Conservation (phyloP, 23 tunicate genomes). For the Aplidium turbinatum region DNA sequence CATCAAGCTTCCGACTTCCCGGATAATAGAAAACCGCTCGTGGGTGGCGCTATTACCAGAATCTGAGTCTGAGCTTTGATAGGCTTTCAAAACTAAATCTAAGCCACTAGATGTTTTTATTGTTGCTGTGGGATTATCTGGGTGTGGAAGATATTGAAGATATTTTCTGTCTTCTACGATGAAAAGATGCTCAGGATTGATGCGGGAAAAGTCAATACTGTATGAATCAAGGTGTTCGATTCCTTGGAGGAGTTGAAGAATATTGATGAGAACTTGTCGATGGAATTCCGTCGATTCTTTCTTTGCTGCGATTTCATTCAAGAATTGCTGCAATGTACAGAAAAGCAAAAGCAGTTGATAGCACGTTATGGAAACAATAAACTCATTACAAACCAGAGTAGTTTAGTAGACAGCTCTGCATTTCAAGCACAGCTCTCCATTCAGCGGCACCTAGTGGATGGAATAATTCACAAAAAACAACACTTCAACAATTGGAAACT, state of each 20-base stretch:
- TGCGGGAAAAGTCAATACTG: conserved; percentile 53
- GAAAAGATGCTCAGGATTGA: conserved; percentile 69
- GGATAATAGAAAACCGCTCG: conserved; percentile 24
- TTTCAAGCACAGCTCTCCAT: not conserved
- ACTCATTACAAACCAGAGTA: no score
- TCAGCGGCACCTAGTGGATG: not conserved
- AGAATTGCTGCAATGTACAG: conserved; percentile 36
- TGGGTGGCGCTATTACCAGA: conserved; percentile 6
- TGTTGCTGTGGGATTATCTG: conserved; percentile 33
- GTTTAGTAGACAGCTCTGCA: no score
- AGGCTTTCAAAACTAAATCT: conserved; percentile 20
- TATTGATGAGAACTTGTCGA: conserved; percentile 71
- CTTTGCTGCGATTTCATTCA: conserved; percentile 28
- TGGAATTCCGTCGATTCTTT: conserved; percentile 61
- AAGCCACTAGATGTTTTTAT: conserved; percentile 11
- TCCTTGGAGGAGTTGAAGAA: conserved; percentile 81
- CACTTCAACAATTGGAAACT: no score
- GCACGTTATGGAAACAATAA: not conserved
- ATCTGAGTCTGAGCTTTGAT: conserved; percentile 64
- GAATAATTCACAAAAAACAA: no score
- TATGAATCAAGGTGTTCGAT: conserved; percentile 54
- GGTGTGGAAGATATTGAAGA: conserved; percentile 77
- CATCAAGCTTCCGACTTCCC: conserved; percentile 44
- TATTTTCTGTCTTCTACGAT: conserved; percentile 64
- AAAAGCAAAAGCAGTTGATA: not conserved